These are phyloP conservation scores for Eufriesea mexicana DNA, from an alignment of 1,140 invertebrate species.

Conservation along the genomic window DNA sequence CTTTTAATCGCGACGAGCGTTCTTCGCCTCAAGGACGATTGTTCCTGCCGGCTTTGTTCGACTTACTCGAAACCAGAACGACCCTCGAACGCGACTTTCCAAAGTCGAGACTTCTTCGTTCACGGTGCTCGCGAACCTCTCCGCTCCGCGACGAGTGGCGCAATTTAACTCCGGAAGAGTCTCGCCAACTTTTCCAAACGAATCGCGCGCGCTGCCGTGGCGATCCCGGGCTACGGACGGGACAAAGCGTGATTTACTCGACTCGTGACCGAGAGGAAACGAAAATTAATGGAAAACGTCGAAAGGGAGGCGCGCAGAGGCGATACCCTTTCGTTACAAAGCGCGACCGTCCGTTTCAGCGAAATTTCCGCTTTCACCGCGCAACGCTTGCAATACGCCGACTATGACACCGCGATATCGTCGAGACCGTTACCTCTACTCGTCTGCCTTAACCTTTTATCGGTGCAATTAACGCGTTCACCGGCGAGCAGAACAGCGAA, in stretches of 20 bases:
- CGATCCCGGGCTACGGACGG: not conserved
- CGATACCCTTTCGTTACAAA: not conserved
- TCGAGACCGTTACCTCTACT: too few relatives aligned
- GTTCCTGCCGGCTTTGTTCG: not conserved
- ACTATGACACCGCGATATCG: too few relatives aligned
- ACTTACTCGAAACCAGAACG: conserved; percentile 24
- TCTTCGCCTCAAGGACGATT: conserved; percentile 33
- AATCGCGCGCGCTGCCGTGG: not conserved
- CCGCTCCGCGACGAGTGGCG: not conserved
- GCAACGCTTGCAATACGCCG: too few relatives aligned
- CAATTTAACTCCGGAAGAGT: conserved; percentile 1
- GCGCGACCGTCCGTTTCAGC: too few relatives aligned
- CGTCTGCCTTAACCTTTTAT: too few relatives aligned
- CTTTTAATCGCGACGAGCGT: conserved; percentile 28
- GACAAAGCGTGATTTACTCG: not conserved
- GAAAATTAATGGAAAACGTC: not conserved
- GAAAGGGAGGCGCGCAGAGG: not conserved
- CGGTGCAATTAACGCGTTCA: conserved; percentile 1
- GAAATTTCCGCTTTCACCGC: too few relatives aligned
- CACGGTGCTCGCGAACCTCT: not conserved
- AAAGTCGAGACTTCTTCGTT: conserved; percentile 16
- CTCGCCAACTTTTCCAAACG: not conserved
- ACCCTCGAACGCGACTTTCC: conserved; percentile 30
- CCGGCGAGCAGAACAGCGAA: not conserved
- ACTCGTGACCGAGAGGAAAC: not conserved